These are phyloP conservation scores for Zaprionus taronus DNA, from an alignment of 1,140 invertebrate species.

Conservation along the genomic window DNA sequence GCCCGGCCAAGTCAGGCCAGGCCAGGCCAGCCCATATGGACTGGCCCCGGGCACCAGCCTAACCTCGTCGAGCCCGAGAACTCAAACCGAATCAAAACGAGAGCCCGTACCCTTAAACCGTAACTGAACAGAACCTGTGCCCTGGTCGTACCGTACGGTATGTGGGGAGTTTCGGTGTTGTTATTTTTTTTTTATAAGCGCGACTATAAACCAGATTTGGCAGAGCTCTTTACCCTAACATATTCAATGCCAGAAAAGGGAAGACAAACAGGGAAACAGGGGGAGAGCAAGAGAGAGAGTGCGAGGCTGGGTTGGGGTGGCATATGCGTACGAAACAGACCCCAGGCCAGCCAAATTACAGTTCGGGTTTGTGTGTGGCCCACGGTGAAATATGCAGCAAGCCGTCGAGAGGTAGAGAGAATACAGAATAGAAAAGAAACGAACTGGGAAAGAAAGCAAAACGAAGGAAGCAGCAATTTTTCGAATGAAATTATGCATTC, in stretches of 20 bases:
- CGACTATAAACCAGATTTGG: constrained; percentile 77
- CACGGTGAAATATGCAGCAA: constrained; percentile 42
- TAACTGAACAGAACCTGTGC: constrained; percentile 2
- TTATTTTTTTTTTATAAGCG: constrained; percentile 66
- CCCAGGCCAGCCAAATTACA: constrained; percentile 55
- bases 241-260: constrained; percentile 17
- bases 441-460: constrained; percentile 19
- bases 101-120: constrained; percentile 1
- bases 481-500: constrained; percentile 76
- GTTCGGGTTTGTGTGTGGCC: constrained; percentile 48
- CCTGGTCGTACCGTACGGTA: constrained; percentile 18
- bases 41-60: constrained; percentile 19
- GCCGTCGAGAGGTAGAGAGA: constrained; percentile 1
- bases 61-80: not conserved
- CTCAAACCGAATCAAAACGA: constrained; percentile 21
- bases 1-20: constrained; percentile 34
- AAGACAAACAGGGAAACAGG: not conserved
- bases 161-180: constrained; percentile 47
- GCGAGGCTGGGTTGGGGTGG: constrained; percentile 14
- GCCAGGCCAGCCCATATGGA: constrained; percentile 20
- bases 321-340: constrained; percentile 29
- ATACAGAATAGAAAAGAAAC: constrained; percentile 27
- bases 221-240: constrained; percentile 62
- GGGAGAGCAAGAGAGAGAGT: too few relatives aligned
- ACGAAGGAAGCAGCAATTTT: constrained; percentile 54